Evolutionary conservation across 2,797 vertebrate genomes (phyloP), one percentile per base, ranked within the genome.

Genomic region (Phrynocephalus forsythii): DNA sequence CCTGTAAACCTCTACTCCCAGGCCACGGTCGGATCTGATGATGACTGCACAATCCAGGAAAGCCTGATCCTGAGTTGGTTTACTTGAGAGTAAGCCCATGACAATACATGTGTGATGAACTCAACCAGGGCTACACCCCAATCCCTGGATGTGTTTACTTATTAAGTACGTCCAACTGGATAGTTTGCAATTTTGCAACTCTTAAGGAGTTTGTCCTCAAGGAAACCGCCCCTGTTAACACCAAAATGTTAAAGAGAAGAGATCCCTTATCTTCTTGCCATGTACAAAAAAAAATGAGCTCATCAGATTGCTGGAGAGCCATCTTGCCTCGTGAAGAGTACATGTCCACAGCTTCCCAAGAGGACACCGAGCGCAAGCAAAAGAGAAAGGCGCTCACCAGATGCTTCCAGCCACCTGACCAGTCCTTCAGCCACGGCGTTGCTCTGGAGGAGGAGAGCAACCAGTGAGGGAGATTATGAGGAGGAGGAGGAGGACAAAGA

Each of bases 281-380:
- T 94, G 95, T 86, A 96, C 93, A 95, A 94, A 96, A 96, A 96
- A 33, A 33, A 20, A 95, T 63, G 52, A 95, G 88, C 26, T 93
- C 85, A 84, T 95, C 88, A 38, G 93, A 92, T 26, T 73, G 30
- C 1, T 86, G 66, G 3, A 67, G 93, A 89, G 89, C 44, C 93
- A 94, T 94, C 3, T 0, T 87, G 16, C 38, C 67, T 68, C 60
- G n/a, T 2, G 60, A 82, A 56, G 52, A 68, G 1, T 66, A 16
- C 66, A 11, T 26, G 82, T 79, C 52, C 66, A 89, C 66, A 93
- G 28, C 44, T 75, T n/a, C 33, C 78, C 24, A 83, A 83, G 20
- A 77, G 63, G 82, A 60, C 75, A 60, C 84, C 78, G 76, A 0
- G 0, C 24, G 56, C 56, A 4, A 28, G 63, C 82, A 78, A 84